Conservation (phyloP, 2,113 vertebrate genomes). For the Eudyptes chrysolophus region DNA sequence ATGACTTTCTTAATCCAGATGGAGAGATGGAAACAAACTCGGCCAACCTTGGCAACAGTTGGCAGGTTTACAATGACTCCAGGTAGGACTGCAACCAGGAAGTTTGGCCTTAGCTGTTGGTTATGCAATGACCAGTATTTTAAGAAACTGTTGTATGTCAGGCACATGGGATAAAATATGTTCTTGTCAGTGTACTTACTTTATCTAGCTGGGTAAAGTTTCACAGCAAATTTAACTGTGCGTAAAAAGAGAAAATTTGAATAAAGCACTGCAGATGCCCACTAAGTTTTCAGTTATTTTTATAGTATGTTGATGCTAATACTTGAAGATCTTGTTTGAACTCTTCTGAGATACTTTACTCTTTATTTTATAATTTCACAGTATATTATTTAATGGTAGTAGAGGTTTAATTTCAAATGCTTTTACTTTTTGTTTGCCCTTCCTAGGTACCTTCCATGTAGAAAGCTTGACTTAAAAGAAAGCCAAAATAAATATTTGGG, state of each 20-base stretch:
- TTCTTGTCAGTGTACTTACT: neutral
- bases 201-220: neutral
- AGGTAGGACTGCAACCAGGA: neutral
- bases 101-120: neutral
- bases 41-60: conserved; percentile 66
- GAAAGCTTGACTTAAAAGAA: neutral
- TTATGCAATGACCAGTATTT: neutral
- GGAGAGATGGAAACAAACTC: conserved; percentile 64
- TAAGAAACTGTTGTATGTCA: neutral
- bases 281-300: neutral
- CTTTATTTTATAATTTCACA: neutral
- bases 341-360: neutral
- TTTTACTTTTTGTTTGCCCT: neutral
- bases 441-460: neutral
- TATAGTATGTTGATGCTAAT: neutral
- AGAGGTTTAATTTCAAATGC: neutral
- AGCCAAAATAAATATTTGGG: neutral
- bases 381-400: neutral
- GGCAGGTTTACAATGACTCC: conserved; percentile 67
- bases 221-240: neutral
- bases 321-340: neutral
- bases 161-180: neutral
- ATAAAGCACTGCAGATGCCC: neutral
- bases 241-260: neutral
- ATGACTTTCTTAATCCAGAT: conserved; percentile 70